These are phyloP conservation scores for Poeciliopsis turrubarensis DNA, from an alignment of 2,113 vertebrate species.

Conservation along the genomic window DNA sequence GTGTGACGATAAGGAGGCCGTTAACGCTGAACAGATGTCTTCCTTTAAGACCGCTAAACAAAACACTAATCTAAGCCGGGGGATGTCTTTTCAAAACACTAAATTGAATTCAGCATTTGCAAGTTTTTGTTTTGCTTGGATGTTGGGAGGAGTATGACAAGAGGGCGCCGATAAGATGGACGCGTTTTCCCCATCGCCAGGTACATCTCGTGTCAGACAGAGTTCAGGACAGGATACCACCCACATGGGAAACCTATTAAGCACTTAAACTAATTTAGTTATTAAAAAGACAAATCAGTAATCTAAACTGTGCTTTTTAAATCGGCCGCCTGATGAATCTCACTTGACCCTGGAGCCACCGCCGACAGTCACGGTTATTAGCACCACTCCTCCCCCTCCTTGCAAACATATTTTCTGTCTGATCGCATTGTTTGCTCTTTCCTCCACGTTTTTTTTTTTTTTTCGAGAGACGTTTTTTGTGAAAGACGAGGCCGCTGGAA, in stretches of 20 bases:
- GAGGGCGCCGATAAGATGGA: background rate
- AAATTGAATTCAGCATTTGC: background rate
- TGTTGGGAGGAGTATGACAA: background rate
- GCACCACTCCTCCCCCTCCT: background rate
- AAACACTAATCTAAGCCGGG: background rate
- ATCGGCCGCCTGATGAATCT: conserved; percentile 26
- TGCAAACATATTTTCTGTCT: conserved; percentile 27
- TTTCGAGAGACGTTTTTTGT: conserved; percentile 15
- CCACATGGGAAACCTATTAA: conserved; percentile 3
- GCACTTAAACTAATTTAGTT: conserved; percentile 37
- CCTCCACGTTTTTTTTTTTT: conserved; percentile 17
- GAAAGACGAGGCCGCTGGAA: conserved; percentile 18
- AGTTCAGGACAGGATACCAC: conserved; percentile 12
- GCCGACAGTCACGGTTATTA: conserved; percentile 2
- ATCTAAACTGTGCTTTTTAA: conserved; percentile 20
- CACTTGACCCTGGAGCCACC: background rate
- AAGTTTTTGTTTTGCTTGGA: background rate
- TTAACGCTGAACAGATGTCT: background rate
- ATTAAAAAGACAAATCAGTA: conserved; percentile 1
- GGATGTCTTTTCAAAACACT: background rate
- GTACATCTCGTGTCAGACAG: conserved; percentile 12
- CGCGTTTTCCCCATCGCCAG: background rate
- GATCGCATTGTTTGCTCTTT: conserved; percentile 29
- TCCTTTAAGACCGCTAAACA: background rate
- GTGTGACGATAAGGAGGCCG: background rate